Base-by-base conservation (phyloP, 2,797 vertebrate species). In the Loris lydekkerianus region DNA sequence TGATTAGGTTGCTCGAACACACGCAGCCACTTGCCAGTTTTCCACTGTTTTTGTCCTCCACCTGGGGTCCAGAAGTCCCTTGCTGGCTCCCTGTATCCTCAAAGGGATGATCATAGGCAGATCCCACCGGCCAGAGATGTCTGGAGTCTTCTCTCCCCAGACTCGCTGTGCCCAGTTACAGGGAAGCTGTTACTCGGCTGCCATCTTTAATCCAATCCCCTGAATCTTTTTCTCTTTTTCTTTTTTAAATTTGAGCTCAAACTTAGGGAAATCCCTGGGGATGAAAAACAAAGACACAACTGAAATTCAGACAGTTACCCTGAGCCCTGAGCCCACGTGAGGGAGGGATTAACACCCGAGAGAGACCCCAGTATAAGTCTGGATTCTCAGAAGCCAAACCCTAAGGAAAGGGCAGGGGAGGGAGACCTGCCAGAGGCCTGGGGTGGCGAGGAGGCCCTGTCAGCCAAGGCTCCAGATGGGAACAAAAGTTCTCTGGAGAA, bases 391-490 rank as follows among this genome's bases (percentile, higher is more conserved):
- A 85, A 7, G 27, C 40, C 70, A 78, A 10, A 27, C 10, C 49
- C 1, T 1, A 27, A 27, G 53, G 31, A 37, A 34, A 2, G 49
- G 29, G 7, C 1, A 0, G 18, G 1, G 34, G 10, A 2, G 15
- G 29, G 34, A 34, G 34, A 6, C 46, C 17, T 31, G 14, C 58
- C 46, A 1, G 61, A 20, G 0, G 18, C 3, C 73, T 15, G 40
- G 31, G 77, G 0, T 2, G 9, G 17, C 13, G 10, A 4, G 56
- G 31, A 82, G 5, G 25, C 25, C 15, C 2, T 15, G 15, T 53
- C 46, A 63, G 11, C 25, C 37, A 15, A n/a, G 88, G 69, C 37
- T 43, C n/a, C 1, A 3, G 5, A 2, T 29, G 37, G 37, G 10
- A 40, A 11, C 40, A 3, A 31, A 31, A 7, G 34, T 37, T 10